Base-by-base conservation (phyloP, 2,797 vertebrate genomes). In the Neopelma chrysocephalum region DNA sequence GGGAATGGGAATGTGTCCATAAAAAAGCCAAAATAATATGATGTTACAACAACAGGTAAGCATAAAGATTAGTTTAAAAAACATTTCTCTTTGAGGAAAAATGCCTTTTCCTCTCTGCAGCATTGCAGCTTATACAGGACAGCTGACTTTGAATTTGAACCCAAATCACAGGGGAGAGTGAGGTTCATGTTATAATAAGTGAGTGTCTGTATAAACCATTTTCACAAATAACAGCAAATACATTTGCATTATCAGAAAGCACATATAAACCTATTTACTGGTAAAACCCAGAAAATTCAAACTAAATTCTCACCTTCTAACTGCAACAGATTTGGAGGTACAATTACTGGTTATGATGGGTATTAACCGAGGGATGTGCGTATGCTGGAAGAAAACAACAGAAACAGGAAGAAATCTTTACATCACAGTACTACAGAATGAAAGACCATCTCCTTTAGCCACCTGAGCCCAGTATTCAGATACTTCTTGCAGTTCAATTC, bases 321-420 rank as follows among this genome's bases (percentile, higher is more conserved):
- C 99, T 34, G 99, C 99, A 19, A 99, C 99, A 60, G 99, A 99
- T 95, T 99, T 99, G 93, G 99, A 99, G 91, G 98, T 98, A 98
- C 99, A 99, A 97, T 99, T 99, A 97, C 99, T 99, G 95, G 99
- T 99, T 97, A 99, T 99, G 97, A 99, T 99, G 79, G 99, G 99
- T 97, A 99, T 99, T 95, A 99, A 98, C 80, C 99, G 98, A 29
- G 99, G 99, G 97, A 99, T 99, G 97, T 99, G 99, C 20, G 99
- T 99, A 83, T 99, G 98, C 99, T 99, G 96, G 34, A 90, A 82
- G 53, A 34, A 87, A 82, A 79, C 21, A 76, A 68, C 19, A 79
- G 78, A 86, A 75, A 15, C 57, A 57, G 81, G 51, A 38, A 87
- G 45, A 84, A 87, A 80, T 51, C 23, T 90, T 87, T 77, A 85